Evolutionary conservation across 2,888 invertebrate species (phyloP).

Genomic region (Unio pictorum): DNA sequence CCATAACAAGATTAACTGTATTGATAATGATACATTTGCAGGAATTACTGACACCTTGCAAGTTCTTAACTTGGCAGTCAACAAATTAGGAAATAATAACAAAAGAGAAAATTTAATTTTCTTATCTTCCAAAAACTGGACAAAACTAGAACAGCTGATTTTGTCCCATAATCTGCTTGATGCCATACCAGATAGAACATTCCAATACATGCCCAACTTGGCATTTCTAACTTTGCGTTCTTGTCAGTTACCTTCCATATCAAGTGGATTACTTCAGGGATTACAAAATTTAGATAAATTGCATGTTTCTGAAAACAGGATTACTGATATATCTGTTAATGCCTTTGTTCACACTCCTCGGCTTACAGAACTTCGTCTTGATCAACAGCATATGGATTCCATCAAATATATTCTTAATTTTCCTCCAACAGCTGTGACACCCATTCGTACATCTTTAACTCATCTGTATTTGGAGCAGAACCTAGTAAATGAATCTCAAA

Average conservation of each 20-base stretch:
- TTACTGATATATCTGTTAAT: constrained; percentile 18
- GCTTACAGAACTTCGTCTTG: constrained; percentile 55
- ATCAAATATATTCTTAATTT: not conserved
- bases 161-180: constrained; percentile 38
- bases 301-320: constrained; percentile 34
- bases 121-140: constrained; percentile 24
- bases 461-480: not conserved
- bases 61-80: constrained; percentile 13
- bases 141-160: constrained; percentile 35
- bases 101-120: constrained; percentile 4
- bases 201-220: constrained; percentile 43
- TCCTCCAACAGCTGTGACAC: too few species aligned
- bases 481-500: not conserved
- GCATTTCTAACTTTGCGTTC: constrained; percentile 40
- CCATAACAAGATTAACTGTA: constrained; percentile 9
- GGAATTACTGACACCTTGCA: constrained; percentile 19
- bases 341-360: constrained; percentile 29
- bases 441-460: not conserved
- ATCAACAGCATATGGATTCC: constrained; percentile 16
- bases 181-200: constrained; percentile 36
- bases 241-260: constrained; percentile 39
- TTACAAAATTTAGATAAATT: constrained; percentile 38
- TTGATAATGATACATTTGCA: constrained; percentile 18
- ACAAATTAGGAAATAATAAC: constrained; percentile 1
- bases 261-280: constrained; percentile 45